Conservation (phyloP, 2,888 invertebrate species). For the Auanema freiburgensis region DNA sequence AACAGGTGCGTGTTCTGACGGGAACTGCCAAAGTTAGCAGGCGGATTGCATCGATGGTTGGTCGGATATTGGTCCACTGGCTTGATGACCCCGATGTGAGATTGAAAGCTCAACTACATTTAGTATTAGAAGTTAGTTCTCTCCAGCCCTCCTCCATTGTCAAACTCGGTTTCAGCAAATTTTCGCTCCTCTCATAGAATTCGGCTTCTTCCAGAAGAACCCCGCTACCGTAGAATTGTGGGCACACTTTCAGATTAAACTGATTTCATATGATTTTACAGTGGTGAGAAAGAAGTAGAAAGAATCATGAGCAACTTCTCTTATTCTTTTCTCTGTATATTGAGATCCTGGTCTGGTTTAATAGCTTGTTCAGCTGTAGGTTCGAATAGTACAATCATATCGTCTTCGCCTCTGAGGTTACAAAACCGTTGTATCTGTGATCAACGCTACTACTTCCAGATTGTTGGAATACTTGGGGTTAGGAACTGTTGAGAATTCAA, state of each 20-base stretch:
- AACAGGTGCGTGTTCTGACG: constrained; percentile 33
- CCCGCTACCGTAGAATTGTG: constrained; percentile 7
- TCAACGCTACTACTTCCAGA: constrained; percentile 17
- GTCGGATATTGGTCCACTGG: constrained; percentile 50
- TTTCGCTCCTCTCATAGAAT: constrained; percentile 87
- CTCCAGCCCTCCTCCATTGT: not conserved
- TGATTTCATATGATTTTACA: not conserved
- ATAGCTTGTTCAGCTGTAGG: constrained; percentile 67
- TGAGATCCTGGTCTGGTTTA: constrained; percentile 70
- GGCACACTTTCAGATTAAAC: not conserved
- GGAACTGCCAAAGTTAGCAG: constrained; percentile 32
- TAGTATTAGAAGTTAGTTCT: constrained; percentile 66
- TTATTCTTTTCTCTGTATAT: constrained; percentile 37
- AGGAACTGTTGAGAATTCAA: constrained; percentile 41
- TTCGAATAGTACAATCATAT: constrained; percentile 31
- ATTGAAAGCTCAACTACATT: constrained; percentile 67
- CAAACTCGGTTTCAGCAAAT: constrained; percentile 75
- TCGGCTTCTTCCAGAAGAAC: constrained; percentile 51
- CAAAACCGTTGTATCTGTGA: not conserved
- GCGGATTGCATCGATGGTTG: constrained; percentile 37
- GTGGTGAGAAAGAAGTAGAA: constrained; percentile 24
- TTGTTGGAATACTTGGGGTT: constrained; percentile 50
- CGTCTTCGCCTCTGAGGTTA: constrained; percentile 48
- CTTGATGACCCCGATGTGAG: constrained; percentile 51
- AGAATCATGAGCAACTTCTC: constrained; percentile 37